Evolutionary conservation across 53 echinoderm and acorn worm species (phyloP).

Genomic region (Echinometra lucunter): DNA sequence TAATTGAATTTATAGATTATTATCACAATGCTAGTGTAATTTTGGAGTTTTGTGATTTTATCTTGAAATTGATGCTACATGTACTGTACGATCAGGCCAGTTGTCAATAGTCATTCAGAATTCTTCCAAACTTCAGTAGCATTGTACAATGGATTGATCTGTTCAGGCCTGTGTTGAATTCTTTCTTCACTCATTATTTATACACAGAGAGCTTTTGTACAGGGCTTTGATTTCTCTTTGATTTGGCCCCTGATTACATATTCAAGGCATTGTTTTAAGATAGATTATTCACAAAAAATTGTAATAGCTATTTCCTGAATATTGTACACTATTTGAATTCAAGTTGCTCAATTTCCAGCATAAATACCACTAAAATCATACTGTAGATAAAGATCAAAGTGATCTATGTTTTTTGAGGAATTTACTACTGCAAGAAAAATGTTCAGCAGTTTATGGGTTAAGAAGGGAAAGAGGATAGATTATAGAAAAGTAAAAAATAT

Average conservation of each 20-base stretch:
- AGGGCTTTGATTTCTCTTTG: slow-evolving; percentile 11
- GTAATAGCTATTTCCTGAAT: slow-evolving; percentile 7
- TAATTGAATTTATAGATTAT: no score
- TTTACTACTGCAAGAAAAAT: neutral
- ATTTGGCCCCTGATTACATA: neutral
- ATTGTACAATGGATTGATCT: slow-evolving; percentile 27
- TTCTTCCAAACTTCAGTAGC: slow-evolving; percentile 36
- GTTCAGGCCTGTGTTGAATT: slow-evolving; percentile 36
- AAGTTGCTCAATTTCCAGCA: slow-evolving; percentile 31
- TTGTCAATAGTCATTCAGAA: slow-evolving; percentile 35
- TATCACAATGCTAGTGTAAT: no score
- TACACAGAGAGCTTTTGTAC: slow-evolving; percentile 26
- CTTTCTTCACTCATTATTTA: slow-evolving; percentile 40
- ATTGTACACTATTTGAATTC: slow-evolving; percentile 25
- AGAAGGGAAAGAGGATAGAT: no score
- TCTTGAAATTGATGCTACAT: no score
- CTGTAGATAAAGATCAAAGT: slow-evolving; percentile 14
- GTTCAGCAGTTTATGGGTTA: neutral
- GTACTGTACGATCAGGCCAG: no score
- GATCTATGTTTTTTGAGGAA: neutral
- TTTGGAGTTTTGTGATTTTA: no score
- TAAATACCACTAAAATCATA: slow-evolving; percentile 19
- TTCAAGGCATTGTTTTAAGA: neutral
- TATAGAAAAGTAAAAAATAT: no score
- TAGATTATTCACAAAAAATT: neutral